Evolutionary conservation across 2,797 vertebrate species (phyloP), one percentile per base, ranked within the genome.

Genomic region (Hyperoplus immaculatus): DNA sequence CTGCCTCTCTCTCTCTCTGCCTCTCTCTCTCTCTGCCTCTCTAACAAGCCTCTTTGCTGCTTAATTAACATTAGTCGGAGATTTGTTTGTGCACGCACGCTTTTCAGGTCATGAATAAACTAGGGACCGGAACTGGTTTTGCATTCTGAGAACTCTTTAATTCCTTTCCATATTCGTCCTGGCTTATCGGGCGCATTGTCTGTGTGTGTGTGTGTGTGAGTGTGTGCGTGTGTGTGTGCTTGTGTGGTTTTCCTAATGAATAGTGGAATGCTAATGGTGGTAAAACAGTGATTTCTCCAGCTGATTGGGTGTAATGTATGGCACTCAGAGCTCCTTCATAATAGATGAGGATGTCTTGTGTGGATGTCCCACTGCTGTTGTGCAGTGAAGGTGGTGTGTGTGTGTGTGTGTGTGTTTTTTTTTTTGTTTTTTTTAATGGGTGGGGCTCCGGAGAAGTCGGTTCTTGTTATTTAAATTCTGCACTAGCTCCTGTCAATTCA

Each of bases 41-140:
- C 83, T 83, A 86, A 90, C 84, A 62, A 88, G 85, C 72, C 71
- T 86, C 69, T 79, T 89, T 87, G 87, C 86, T 87, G 78, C 83
- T 92, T 93, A 94, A 95, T 94, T 95, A 94, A 90, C 92, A 91
- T 92, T 88, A 94, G 86, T 81, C 81, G 61, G 81, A 80, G 57
- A 29, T 78, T 89, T 94, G 90, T 94, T 95, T 94, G 90, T 90
- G 83, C 78, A 84, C 69, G 82, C 87, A 54, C 85, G 81, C 85
- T 90, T 93, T 93, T 91, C 87, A 90, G 93, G 93, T 94, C 93
- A 94, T 92, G 91, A 93, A 95, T 93, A 91, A 94, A 93, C 90
- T 75, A 87, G 87, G 89, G 87, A 89, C 79, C 80, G 86, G 71
- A 90, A 89, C 88, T 90, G 81, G 81, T 93, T 83, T 86, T 90